Base-by-base conservation (phyloP, 2,113 vertebrate genomes). In the Ailurus styani region DNA sequence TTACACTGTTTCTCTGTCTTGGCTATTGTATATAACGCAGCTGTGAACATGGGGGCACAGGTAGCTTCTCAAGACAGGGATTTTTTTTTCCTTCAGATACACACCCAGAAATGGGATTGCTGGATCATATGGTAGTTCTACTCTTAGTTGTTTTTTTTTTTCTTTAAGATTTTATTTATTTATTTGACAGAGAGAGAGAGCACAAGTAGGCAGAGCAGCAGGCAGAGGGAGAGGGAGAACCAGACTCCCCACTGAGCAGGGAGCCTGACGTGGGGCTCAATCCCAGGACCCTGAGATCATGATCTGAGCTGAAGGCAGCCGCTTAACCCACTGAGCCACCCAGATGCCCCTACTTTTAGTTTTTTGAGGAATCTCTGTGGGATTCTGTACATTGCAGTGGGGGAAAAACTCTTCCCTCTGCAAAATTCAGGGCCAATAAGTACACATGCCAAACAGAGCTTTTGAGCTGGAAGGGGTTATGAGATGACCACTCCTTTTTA, bases 401-500 rank as follows among this genome's bases (percentile, higher is more conserved):
- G 55, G 25, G 34, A 75, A 62, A 89, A 82, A 9, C 25, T 9
- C 25, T 37, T 95, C 50, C n/a, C 25, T 50, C 45, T 78, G 34
- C 73, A 66, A 54, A 89, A 72, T 93, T 82, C 64, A 72, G 20
- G 82, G 25, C 68, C 21, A 23, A 10, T 29, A 97, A 54, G 37
- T 37, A 23, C 34, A 68, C 11, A 11, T 7, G 9, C 18, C 45
- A 68, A 66, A 64, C 42, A 45, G 55, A 96, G 45, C 2, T 9
- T 75, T 11, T 15, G 57, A 72, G 20, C 3, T 0, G 15, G 75
- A 68, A 64, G 68, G 1, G 25, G 1, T 25, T 90, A 25, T 57
- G 40, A 40, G 27, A 25, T 57, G 15, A 11, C n/a, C 1, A 1
- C 47, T 70, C 29, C 9, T 6, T n/a, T 6, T 0, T 1, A 11